Conservation (phyloP, 2,113 vertebrate genomes). For the Hirundichthys speculiger region DNA sequence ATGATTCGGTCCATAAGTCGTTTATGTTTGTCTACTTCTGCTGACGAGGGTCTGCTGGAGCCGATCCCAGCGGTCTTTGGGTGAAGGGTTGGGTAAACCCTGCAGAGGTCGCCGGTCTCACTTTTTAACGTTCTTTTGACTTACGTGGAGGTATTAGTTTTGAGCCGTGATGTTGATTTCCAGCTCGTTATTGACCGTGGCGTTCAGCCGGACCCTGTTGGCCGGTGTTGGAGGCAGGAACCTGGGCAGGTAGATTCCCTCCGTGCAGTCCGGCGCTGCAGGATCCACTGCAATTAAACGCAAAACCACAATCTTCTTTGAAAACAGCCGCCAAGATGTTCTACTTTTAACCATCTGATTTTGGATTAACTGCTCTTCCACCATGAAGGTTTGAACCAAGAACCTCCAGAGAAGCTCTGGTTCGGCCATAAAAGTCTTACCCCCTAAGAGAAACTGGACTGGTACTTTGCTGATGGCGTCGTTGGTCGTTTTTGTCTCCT, state of each 20-base stretch:
- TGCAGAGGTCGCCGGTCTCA: too few species aligned
- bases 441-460: slow-evolving; percentile 49
- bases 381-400: background rate
- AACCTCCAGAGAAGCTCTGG: background rate
- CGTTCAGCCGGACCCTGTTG: slow-evolving; percentile 18
- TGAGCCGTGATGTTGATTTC: slow-evolving; percentile 23
- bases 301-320: background rate
- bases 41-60: too few species aligned
- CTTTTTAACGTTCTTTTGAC: background rate
- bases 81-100: too few species aligned
- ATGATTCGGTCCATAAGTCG: background rate
- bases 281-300: slow-evolving; percentile 40
- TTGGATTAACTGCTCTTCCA: too few species aligned
- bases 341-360: too few species aligned
- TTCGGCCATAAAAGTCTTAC: slow-evolving; percentile 4
- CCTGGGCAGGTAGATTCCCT: slow-evolving; percentile 39
- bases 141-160: slow-evolving; percentile 10
- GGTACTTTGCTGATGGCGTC: slow-evolving; percentile 54
- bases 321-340: too few species aligned
- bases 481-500: background rate
- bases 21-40: too few species aligned
- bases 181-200: slow-evolving; percentile 1
- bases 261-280: slow-evolving; percentile 30
- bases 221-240: slow-evolving; percentile 52
- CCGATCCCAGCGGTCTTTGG: too few species aligned